These are phyloP conservation scores for Prosapia bicincta DNA, from an alignment of 2,888 invertebrate genomes.

Conservation along the genomic window DNA sequence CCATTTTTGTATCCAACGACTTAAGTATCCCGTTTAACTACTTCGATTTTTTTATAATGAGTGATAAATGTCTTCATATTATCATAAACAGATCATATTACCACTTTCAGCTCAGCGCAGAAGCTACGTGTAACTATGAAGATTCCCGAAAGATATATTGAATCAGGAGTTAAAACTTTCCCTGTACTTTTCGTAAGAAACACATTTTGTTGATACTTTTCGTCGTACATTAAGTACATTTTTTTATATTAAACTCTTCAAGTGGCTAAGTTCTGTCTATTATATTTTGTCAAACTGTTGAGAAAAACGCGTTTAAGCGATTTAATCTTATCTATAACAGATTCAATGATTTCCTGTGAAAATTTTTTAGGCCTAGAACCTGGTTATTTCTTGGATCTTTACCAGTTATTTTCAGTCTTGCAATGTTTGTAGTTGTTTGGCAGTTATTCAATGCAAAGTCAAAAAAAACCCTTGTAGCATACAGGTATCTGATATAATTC, in stretches of 20 bases:
- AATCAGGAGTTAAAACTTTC: slow-evolving; percentile 21
- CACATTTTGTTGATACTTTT: not conserved
- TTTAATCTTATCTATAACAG: not conserved
- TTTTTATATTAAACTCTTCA: not conserved
- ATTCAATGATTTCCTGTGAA: not conserved
- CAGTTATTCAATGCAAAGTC: slow-evolving; percentile 3
- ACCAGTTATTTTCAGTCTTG: not conserved
- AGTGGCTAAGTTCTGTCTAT: not conserved
- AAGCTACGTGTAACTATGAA: slow-evolving; percentile 20
- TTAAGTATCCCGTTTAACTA: too few relatives aligned
- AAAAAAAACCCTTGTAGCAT: slow-evolving; percentile 1
- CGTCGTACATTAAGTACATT: not conserved
- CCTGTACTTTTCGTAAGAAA: slow-evolving; percentile 19
- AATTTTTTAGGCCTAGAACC: not conserved
- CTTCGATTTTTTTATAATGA: too few relatives aligned
- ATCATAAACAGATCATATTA: too few relatives aligned
- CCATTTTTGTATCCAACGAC: too few relatives aligned
- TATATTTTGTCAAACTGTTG: not conserved
- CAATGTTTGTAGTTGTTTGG: not conserved
- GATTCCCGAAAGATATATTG: slow-evolving; percentile 25
- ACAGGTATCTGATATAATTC: not conserved
- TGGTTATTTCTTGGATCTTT: not conserved
- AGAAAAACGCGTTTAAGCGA: not conserved
- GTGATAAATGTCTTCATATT: too few relatives aligned
- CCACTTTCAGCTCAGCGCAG: too few relatives aligned